These are phyloP conservation scores for Protodeltote pygarga DNA, from an alignment of 2,888 invertebrate genomes.

Conservation along the genomic window DNA sequence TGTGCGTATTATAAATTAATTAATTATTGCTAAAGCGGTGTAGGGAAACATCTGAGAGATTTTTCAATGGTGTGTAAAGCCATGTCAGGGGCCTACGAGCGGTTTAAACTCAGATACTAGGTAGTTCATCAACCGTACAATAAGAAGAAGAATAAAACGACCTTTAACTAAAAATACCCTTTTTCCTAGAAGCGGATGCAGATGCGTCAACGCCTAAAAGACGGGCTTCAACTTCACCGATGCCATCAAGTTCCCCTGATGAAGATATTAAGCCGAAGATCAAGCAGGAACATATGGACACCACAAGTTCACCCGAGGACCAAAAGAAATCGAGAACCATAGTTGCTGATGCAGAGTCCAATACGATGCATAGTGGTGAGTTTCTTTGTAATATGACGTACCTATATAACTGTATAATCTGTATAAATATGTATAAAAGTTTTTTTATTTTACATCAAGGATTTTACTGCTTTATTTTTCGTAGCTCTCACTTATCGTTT, in stretches of 20 bases:
- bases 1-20: no score
- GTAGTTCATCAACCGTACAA: no score
- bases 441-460: no score
- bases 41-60: no score
- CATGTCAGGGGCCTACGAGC: no score
- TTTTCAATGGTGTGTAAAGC: no score
- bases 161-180: neutral
- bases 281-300: conserved; percentile 90
- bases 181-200: conserved; percentile 76
- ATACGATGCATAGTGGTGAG: conserved; percentile 97
- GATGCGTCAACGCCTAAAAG: conserved; percentile 88
- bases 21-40: no score
- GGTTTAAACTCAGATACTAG: no score
- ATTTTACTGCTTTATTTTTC: no score
- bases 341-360: conserved; percentile 95
- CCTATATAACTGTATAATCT: no score
- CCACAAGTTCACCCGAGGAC: conserved; percentile 88
- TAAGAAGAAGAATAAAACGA: no score
- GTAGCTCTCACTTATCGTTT: neutral
- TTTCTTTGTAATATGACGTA: conserved; percentile 31
- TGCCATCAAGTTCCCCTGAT: conserved; percentile 84
- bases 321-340: conserved; percentile 93
- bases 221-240: conserved; percentile 85
- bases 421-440: no score
- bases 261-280: conserved; percentile 86